These are phyloP conservation scores for Ochotona princeps DNA, from an alignment of 2,113 vertebrate species.

Conservation along the genomic window DNA sequence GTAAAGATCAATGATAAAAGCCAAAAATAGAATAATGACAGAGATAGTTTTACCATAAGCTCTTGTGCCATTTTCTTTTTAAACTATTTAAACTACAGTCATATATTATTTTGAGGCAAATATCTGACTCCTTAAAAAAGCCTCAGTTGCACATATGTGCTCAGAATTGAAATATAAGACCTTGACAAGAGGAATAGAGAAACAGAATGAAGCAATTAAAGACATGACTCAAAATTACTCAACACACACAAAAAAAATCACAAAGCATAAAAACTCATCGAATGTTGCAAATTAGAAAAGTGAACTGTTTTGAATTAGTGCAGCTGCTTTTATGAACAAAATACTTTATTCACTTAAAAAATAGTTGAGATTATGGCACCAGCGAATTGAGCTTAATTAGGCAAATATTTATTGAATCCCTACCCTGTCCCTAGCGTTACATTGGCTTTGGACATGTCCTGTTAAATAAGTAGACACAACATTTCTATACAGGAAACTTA, in stretches of 20 bases:
- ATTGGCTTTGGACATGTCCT: not conserved
- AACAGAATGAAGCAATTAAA: not conserved
- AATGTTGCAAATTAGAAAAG: not conserved
- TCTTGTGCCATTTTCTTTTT: not conserved
- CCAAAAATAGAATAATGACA: too few species aligned
- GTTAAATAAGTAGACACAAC: not conserved
- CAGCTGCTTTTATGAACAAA: not conserved
- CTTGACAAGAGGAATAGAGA: not conserved
- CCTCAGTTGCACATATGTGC: not conserved
- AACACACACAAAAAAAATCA: not conserved
- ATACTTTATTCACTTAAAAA: not conserved
- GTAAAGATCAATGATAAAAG: too few species aligned
- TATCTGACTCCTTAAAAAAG: not conserved
- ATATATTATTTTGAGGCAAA: not conserved
- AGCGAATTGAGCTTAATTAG: not conserved
- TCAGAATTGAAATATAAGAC: not conserved
- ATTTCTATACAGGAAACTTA: not conserved
- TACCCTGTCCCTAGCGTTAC: not conserved
- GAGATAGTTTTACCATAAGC: not conserved
- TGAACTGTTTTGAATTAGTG: not conserved
- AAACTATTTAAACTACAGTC: not conserved
- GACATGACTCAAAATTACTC: not conserved
- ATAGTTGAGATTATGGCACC: not conserved
- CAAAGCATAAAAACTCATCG: conserved; percentile 15
- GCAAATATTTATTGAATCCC: not conserved